Evolutionary conservation across 2,797 vertebrate species (phyloP).

Genomic region (Poecilia wingei): DNA sequence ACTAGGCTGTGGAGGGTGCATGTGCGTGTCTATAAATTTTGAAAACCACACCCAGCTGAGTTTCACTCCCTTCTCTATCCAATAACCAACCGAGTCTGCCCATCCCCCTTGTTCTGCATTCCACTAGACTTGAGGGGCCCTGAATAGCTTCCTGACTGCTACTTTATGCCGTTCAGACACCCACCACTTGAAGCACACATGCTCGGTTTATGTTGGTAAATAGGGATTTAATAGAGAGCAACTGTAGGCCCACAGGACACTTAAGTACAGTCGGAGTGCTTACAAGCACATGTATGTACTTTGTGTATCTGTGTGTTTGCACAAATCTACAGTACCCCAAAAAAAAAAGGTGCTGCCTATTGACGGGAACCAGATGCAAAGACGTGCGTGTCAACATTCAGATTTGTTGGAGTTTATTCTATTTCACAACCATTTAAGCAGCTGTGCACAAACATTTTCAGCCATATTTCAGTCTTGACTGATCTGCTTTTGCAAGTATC

Average conservation of each 20-base stretch:
- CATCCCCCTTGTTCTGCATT: slow-evolving; percentile 65
- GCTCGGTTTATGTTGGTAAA: slow-evolving; percentile 30
- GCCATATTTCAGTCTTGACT: neutral
- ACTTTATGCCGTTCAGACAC: slow-evolving; percentile 25
- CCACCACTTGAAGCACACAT: slow-evolving; percentile 6
- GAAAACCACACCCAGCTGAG: slow-evolving; percentile 54
- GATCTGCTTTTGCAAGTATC: neutral
- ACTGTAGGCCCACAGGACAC: neutral
- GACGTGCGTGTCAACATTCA: neutral
- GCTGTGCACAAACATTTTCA: neutral
- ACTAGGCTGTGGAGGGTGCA: slow-evolving; percentile 26
- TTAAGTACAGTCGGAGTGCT: slow-evolving; percentile 7
- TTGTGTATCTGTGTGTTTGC: slow-evolving; percentile 21
- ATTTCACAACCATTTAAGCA: neutral
- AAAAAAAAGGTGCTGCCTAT: neutral
- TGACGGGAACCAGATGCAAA: neutral
- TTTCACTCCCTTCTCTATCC: slow-evolving; percentile 27
- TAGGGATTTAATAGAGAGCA: slow-evolving; percentile 33
- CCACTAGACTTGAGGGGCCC: slow-evolving; percentile 69
- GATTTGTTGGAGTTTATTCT: neutral
- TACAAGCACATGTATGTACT: slow-evolving; percentile 14
- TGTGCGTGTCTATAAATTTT: slow-evolving; percentile 29
- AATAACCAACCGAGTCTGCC: slow-evolving; percentile 38
- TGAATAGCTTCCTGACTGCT: slow-evolving; percentile 66
- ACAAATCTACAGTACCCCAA: neutral